Evolutionary conservation across 2,888 invertebrate genomes (phyloP).

Genomic region (Bellardia bayeri): DNA sequence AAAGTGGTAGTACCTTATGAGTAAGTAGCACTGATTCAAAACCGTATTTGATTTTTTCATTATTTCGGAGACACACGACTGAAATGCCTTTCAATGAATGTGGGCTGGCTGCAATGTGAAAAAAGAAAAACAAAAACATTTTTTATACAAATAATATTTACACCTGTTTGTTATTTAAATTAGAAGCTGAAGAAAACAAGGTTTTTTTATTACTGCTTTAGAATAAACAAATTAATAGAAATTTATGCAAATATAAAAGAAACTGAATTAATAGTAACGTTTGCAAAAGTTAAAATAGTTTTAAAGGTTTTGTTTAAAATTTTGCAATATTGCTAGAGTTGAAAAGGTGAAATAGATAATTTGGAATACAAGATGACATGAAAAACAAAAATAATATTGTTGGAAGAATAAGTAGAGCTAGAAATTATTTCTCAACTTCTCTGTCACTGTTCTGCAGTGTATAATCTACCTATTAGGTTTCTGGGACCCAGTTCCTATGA

Average conservation of each 20-base stretch:
- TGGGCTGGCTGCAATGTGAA: conserved; percentile 5
- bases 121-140: conserved; percentile 2
- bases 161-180: conserved; percentile 33
- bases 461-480: no score
- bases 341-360: background rate
- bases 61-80: background rate
- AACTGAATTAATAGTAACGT: background rate
- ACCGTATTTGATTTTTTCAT: background rate
- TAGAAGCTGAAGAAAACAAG: background rate
- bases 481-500: no score
- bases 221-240: conserved; percentile 16
- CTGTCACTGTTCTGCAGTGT: no score
- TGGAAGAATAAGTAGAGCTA: no score
- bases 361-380: background rate
- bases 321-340: background rate
- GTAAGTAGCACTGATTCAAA: background rate
- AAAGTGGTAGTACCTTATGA: background rate
- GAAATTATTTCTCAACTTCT: no score
- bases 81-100: background rate
- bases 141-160: background rate
- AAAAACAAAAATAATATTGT: no score
- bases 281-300: background rate
- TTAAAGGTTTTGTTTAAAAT: background rate
- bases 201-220: background rate
- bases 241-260: conserved; percentile 1